Evolutionary conservation across 2,888 invertebrate species (phyloP), one percentile per base, ranked within the genome.

Genomic region (Erynnis tages): DNA sequence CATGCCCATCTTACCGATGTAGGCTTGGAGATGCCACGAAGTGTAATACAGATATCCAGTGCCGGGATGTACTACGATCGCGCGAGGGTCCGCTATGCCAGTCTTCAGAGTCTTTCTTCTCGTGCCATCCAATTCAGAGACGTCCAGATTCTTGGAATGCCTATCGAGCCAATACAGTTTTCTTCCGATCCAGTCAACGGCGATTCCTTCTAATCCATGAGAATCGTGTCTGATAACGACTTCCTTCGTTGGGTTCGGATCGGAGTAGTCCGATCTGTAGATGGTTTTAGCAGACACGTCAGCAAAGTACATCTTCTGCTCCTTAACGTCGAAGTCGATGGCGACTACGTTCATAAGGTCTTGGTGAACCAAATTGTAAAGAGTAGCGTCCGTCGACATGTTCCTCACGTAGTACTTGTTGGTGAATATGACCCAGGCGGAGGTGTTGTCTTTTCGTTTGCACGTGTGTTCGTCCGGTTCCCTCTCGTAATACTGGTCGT

Each of bases 321-420:
- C 95, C 41, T 91, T 83, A 58, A 94, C 93, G 75, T 99, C 98
- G 69, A 97, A 98, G 74, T 99, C 99, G 35, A 99, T 91, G 0
- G 98, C 98, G 0, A 99, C 98, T 0, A 98, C 98, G 74, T 98
- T 99, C 90, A 97, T 95, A 14, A 99, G 92, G 73, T 98, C 98
- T 79, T 98, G 97, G 69, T 97, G 96, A 67, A 98, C 93, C 10
- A 98, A 90, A 67, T 94, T 95, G 75, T 98, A 98, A 6, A 92
- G 88, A 2, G 91, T 86, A 0, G 97, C 98, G 73, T 98, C 98
- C 0, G 94, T 91, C 0, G 98, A 96, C 93, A 99, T 96, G 70
- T 98, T 98, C 46, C 99, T 91, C 1, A 99, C 95, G 80, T 99
- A 99, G 79, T 99, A 99, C 71, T 98, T 97, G 76, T 99, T 99